Evolutionary conservation across 2,797 vertebrate genomes (phyloP).

Genomic region (Acanthornis magna): DNA sequence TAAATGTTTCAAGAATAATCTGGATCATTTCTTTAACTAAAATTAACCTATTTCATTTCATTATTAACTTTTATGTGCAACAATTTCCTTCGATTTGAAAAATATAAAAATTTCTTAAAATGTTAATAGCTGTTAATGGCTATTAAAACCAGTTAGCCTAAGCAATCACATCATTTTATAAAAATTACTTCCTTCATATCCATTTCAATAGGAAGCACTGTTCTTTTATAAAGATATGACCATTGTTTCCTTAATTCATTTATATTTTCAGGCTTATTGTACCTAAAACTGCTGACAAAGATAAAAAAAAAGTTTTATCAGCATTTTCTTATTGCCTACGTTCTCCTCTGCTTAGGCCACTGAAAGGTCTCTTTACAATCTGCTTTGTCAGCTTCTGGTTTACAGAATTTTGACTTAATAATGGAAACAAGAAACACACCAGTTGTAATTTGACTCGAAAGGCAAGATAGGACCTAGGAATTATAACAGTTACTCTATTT

Average conservation of each 20-base stretch:
- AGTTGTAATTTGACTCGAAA: not conserved
- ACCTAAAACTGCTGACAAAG: not conserved
- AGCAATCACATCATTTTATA: not conserved
- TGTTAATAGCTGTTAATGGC: not conserved
- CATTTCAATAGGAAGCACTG: not conserved
- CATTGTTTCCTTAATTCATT: not conserved
- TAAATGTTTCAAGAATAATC: not conserved
- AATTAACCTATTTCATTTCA: not conserved
- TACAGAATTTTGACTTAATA: not conserved
- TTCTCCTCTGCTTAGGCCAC: not conserved
- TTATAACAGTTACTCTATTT: not conserved
- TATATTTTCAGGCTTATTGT: not conserved
- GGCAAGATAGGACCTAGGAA: not conserved
- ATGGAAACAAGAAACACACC: not conserved
- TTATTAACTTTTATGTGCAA: not conserved
- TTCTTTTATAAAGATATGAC: not conserved
- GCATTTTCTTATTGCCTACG: not conserved
- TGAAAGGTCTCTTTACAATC: not conserved
- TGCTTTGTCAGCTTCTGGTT: not conserved
- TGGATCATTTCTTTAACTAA: not conserved
- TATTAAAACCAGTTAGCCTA: not conserved
- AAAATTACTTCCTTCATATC: not conserved
- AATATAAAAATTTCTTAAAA: not conserved
- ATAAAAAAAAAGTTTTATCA: not conserved
- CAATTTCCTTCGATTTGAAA: not conserved